Evolutionary conservation across 2,797 vertebrate species (phyloP).

Genomic region (Coluber constrictor): DNA sequence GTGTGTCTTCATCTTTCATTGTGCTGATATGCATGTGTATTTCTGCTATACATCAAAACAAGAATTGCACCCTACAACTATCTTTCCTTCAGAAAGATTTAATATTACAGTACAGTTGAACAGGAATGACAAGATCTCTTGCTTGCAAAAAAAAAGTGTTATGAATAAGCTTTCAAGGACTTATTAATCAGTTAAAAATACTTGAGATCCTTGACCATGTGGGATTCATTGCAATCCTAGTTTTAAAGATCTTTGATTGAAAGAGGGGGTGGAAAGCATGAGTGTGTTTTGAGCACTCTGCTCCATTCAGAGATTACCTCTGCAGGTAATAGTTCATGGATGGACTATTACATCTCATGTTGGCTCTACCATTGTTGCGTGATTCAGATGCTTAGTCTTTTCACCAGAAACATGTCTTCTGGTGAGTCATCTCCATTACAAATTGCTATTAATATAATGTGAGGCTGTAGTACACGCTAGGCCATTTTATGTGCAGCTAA

Average conservation of each 20-base stretch:
- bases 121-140: slow-evolving; percentile 18
- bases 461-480: background rate
- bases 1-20: slow-evolving; percentile 7
- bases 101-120: background rate
- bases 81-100: slow-evolving; percentile 23
- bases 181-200: background rate
- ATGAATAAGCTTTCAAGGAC: slow-evolving; percentile 1
- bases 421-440: background rate
- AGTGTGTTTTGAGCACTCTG: slow-evolving; percentile 39
- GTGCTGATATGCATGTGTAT: slow-evolving; percentile 17
- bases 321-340: background rate
- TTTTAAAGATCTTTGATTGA: slow-evolving; percentile 20
- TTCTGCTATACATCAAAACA: slow-evolving; percentile 15
- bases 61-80: slow-evolving; percentile 19
- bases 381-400: background rate
- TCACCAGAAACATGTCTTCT: background rate
- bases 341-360: slow-evolving; percentile 10
- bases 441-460: background rate
- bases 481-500: background rate
- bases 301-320: background rate
- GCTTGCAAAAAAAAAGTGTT: background rate
- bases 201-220: background rate
- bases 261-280: slow-evolving; percentile 7
- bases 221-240: background rate
- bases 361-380: slow-evolving; percentile 11